Conservation (phyloP, 1,140 invertebrate species). For the Drosophila navojoa region DNA sequence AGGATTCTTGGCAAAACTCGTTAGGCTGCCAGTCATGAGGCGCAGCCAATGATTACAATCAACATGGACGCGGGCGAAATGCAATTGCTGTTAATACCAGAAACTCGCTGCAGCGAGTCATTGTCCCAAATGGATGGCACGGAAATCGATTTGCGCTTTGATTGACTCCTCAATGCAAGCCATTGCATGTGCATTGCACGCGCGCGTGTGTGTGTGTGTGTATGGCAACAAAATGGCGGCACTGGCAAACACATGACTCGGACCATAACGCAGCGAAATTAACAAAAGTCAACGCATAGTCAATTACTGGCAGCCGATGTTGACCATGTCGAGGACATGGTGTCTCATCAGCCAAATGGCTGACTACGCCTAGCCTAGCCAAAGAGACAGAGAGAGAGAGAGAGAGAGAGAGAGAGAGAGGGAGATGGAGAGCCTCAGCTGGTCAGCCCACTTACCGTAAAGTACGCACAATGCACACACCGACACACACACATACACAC, state of each 20-base stretch:
- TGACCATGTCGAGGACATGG: slow-evolving; percentile 35
- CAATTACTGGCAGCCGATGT: slow-evolving; percentile 38
- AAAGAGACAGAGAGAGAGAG: too few relatives aligned
- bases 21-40: slow-evolving; percentile 14
- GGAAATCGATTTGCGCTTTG: slow-evolving; percentile 52
- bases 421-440: neutral
- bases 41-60: slow-evolving; percentile 47
- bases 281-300: slow-evolving; percentile 70
- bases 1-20: slow-evolving; percentile 31
- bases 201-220: slow-evolving; percentile 4
- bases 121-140: slow-evolving; percentile 53
- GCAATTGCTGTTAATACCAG: slow-evolving; percentile 47
- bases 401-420: too few relatives aligned
- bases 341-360: slow-evolving; percentile 41
- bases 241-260: slow-evolving; percentile 38
- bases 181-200: slow-evolving; percentile 10
- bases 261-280: slow-evolving; percentile 66
- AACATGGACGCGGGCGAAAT: slow-evolving; percentile 39
- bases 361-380: slow-evolving; percentile 12
- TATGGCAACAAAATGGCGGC: slow-evolving; percentile 48
- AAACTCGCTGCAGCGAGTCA: slow-evolving; percentile 37
- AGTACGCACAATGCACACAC: slow-evolving; percentile 19
- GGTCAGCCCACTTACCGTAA: slow-evolving; percentile 23
- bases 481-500: slow-evolving; percentile 8
- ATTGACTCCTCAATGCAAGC: slow-evolving; percentile 49